Evolutionary conservation across 2,888 invertebrate species (phyloP), one percentile per base, ranked within the genome.

Genomic region (Tinea semifulvella): DNA sequence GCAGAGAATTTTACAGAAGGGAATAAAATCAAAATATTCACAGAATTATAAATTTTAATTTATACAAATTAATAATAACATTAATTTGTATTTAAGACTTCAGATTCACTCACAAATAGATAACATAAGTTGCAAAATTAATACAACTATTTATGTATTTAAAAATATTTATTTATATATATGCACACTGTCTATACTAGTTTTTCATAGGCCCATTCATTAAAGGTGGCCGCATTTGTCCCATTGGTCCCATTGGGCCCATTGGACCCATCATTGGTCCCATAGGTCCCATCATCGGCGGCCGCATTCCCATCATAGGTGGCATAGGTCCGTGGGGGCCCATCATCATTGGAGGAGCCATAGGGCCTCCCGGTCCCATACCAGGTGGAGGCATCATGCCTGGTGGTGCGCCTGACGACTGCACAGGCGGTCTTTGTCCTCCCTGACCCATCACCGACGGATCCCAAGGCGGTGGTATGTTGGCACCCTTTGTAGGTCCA

Each of bases 341-440:
- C 88, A 92, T 90, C 87, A 91, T 91, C 89, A 91, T 91, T 1
- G 88, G 89, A 57, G 88, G 88, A 13, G 73, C 74, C 85, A 89
- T 87, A 1, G 88, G 88, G 7, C 88, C 88, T 49, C 87, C 88
- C 1, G 88, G 88, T 1, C 88, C 88, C 87, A 88, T 77, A 44
- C 71, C 45, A 10, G 74, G 79, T 7, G 73, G 83, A 10, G 82
- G 81, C 38, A 83, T 64, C 85, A 85, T 86, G 43, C 86, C 86
- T n/a, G 87, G 84, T 52, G 85, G 87, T 1, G 89, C 89, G 7
- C 85, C 85, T 46, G 81, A 82, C 46, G 67, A 79, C 48, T 65
- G 84, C 53, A 63, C 84, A 54, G 63, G 84, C 57, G 66, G 84
- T 69, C 84, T 55, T 50, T 84, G 57, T 52, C 65, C 84, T 55